phyloP scores from a whole-genome alignment of 2,888 invertebrate species.

The Nephrotoma appendiculata region DNA sequence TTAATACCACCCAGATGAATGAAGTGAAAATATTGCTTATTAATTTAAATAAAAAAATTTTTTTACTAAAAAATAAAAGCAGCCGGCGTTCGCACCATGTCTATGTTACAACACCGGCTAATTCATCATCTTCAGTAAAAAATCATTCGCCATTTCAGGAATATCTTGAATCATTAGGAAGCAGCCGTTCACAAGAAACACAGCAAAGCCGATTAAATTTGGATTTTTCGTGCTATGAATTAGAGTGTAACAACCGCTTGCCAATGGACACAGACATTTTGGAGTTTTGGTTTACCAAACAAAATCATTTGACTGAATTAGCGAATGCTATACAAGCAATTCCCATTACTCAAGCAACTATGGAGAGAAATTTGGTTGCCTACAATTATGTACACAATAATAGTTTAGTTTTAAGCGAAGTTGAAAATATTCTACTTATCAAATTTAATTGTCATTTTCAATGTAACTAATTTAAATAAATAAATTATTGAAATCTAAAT shows the following conservation, averaged over 20 bases:
- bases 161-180: background rate
- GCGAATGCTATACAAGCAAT: background rate
- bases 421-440: background rate
- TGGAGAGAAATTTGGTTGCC: background rate
- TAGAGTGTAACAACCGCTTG: background rate
- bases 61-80: background rate
- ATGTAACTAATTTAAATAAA: background rate
- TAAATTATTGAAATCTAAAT: background rate
- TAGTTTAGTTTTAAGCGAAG: background rate
- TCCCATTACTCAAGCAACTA: background rate
- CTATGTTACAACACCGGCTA: background rate
- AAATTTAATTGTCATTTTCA: background rate
- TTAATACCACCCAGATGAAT: background rate
- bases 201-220: background rate
- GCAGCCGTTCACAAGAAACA: background rate
- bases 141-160: background rate
- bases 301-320: background rate
- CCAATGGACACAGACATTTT: background rate
- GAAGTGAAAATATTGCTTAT: background rate
- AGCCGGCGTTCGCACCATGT: background rate
- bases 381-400: background rate
- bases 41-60: background rate
- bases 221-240: background rate
- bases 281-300: background rate
- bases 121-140: background rate